These are phyloP conservation scores for Pelodiscus sinensis DNA, from an alignment of 2,113 vertebrate species.

Conservation along the genomic window DNA sequence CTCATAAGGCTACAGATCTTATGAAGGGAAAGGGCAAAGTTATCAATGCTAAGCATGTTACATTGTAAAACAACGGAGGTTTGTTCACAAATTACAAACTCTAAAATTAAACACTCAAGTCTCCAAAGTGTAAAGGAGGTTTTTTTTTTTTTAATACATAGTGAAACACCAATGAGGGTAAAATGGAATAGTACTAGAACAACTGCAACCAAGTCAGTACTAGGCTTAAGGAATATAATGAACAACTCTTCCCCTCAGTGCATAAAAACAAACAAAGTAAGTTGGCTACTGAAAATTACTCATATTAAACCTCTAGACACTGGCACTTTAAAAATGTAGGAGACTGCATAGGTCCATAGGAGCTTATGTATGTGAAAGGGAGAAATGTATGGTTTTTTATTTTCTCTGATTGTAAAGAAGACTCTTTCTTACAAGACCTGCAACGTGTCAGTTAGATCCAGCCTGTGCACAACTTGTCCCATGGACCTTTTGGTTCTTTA, in stretches of 20 bases:
- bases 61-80: neutral
- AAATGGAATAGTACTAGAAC: neutral
- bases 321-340: neutral
- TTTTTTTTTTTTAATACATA: neutral
- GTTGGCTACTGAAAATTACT: neutral
- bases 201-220: neutral
- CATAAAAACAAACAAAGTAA: neutral
- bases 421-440: neutral
- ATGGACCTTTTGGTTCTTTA: neutral
- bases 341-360: neutral
- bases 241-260: neutral
- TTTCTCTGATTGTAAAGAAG: neutral
- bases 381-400: neutral
- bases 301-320: neutral
- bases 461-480: neutral
- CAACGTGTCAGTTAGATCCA: neutral
- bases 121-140: neutral
- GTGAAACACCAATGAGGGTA: neutral
- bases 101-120: neutral
- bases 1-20: constrained; percentile 99
- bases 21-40: neutral
- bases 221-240: neutral
- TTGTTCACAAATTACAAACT: neutral
- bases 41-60: neutral
- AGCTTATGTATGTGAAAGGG: neutral